phyloP scores from a whole-genome alignment of 2,888 invertebrate species.

The Eulithis prunata region DNA sequence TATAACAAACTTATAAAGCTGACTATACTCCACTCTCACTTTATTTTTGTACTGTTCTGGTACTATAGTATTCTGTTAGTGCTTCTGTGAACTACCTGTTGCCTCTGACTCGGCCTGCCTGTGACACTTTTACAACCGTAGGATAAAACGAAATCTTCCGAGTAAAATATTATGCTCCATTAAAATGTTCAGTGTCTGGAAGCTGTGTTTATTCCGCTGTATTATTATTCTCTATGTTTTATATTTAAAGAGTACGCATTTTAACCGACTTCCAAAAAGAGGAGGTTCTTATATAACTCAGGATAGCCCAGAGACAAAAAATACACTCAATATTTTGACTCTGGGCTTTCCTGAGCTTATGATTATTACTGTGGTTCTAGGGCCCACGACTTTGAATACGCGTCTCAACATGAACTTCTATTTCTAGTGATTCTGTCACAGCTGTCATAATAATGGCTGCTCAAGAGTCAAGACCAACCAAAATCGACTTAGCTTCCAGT shows the following conservation, averaged over 20 bases:
- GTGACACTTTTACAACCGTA: conserved; percentile 26
- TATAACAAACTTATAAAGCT: background rate
- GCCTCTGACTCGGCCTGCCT: conserved; percentile 13
- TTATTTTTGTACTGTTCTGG: conserved; percentile 2
- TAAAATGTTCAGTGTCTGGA: conserved; percentile 12
- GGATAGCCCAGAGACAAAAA: no score
- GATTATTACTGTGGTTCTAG: no score
- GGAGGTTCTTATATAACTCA: no score
- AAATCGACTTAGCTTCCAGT: no score
- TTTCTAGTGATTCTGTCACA: no score
- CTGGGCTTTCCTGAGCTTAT: no score
- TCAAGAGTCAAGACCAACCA: no score
- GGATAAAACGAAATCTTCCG: conserved; percentile 7
- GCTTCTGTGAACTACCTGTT: conserved; percentile 24
- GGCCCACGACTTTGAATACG: no score
- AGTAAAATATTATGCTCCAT: conserved; percentile 10
- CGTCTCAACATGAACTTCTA: no score
- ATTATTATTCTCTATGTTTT: background rate
- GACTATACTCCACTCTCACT: conserved; percentile 1
- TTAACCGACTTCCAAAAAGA: no score
- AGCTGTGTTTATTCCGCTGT: conserved; percentile 9
- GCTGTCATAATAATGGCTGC: no score
- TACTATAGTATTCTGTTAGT: conserved; percentile 3
- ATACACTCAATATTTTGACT: no score
- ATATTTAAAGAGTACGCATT: background rate